Evolutionary conservation across 2,888 invertebrate species (phyloP).

Genomic region (Opisthograptis luteolata): DNA sequence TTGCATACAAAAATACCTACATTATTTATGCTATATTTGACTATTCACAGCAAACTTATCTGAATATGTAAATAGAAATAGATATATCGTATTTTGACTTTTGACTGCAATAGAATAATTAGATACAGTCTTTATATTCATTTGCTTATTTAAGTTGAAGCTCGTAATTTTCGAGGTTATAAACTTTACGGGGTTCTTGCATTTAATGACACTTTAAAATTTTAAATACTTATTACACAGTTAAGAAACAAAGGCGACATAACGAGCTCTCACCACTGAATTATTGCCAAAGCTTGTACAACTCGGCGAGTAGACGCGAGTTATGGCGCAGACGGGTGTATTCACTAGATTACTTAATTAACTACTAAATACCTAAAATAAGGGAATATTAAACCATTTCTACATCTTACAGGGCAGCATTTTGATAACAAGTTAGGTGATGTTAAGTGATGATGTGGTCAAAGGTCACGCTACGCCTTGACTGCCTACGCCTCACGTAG

Average conservation of each 20-base stretch:
- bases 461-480: no score
- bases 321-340: slow-evolving; percentile 1
- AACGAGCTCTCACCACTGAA: slow-evolving; percentile 19
- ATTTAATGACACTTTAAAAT: slow-evolving; percentile 23
- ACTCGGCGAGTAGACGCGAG: neutral
- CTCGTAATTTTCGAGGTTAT: slow-evolving; percentile 13
- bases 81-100: neutral
- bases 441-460: no score
- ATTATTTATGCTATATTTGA: no score
- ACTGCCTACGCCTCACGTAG: no score
- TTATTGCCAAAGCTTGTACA: slow-evolving; percentile 19
- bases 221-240: slow-evolving; percentile 23
- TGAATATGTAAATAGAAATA: slow-evolving; percentile 3
- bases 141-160: slow-evolving; percentile 22
- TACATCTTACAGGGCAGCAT: no score
- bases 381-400: no score
- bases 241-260: slow-evolving; percentile 19
- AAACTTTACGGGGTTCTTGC: slow-evolving; percentile 19
- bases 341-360: no score
- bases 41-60: neutral
- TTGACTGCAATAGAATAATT: neutral
- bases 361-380: no score
- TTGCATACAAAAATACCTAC: neutral
- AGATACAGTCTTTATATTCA: slow-evolving; percentile 8
- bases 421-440: no score